Percentiles rank a stretch among this genome's conserved stretches.
phyloP scores from a whole-genome alignment of 2,888 invertebrate species.

The Trichacis sp. region DNA sequence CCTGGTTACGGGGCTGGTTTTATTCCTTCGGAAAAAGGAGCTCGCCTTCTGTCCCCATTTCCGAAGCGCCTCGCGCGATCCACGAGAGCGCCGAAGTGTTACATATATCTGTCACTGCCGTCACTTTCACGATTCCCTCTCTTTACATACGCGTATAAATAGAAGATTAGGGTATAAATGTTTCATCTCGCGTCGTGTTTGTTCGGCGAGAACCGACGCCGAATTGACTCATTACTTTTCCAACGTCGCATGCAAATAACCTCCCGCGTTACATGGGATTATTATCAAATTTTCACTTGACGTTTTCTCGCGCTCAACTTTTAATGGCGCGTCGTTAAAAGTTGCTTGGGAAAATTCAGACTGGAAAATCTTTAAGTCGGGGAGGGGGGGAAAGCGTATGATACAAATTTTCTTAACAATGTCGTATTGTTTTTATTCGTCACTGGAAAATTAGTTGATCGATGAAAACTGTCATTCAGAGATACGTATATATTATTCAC shows the following conservation, averaged over 20 bases:
- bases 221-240: conserved; percentile 4
- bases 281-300: too few species aligned
- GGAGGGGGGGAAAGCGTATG: too few species aligned
- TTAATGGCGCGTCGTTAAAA: neutral
- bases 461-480: too few species aligned
- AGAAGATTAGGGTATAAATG: conserved; percentile 11
- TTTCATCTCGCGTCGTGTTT: neutral
- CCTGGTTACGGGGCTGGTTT: too few species aligned
- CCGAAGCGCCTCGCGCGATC: neutral
- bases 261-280: too few species aligned
- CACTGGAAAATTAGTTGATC: too few species aligned
- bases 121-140: conserved; percentile 10
- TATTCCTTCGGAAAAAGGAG: too few species aligned
- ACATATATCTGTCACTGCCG: conserved; percentile 5
- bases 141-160: conserved; percentile 6
- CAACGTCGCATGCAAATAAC: neutral
- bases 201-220: neutral
- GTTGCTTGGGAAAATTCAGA: too few species aligned
- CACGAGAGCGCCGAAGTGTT: neutral
- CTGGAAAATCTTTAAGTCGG: too few species aligned
- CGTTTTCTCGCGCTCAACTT: neutral
- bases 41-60: neutral
- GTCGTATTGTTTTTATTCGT: too few species aligned
- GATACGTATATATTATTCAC: too few species aligned
- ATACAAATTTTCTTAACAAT: too few species aligned